Evolutionary conservation across 2,888 invertebrate genomes (phyloP).

Genomic region (Polylopha cassiicola): DNA sequence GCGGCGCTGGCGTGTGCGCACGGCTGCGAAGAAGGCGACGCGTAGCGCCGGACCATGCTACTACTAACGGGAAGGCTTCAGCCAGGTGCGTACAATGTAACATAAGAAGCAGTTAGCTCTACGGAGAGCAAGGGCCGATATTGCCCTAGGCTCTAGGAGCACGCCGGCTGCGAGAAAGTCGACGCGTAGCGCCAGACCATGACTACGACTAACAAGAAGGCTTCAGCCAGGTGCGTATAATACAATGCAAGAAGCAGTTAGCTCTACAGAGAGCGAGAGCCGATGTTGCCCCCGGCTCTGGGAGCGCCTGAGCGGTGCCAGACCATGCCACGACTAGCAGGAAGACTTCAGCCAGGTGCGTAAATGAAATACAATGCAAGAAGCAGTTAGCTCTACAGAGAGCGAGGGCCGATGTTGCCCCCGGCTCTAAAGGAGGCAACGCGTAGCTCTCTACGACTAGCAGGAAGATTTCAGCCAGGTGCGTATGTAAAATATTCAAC

Average conservation of each 20-base stretch:
- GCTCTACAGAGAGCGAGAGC: slow-evolving; percentile 27
- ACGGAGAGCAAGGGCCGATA: slow-evolving; percentile 28
- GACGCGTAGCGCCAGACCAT: slow-evolving; percentile 49
- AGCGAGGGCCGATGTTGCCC: slow-evolving; percentile 32
- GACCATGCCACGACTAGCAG: slow-evolving; percentile 38
- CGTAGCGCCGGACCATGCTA: slow-evolving; percentile 48
- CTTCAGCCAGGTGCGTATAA: slow-evolving; percentile 37
- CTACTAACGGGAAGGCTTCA: slow-evolving; percentile 36
- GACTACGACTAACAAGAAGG: slow-evolving; percentile 36
- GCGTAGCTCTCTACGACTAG: slow-evolving; percentile 48
- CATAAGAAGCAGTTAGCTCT: slow-evolving; percentile 46
- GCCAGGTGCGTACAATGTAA: slow-evolving; percentile 36
- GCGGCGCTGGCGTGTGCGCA: slow-evolving; percentile 45
- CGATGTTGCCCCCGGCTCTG: slow-evolving; percentile 41
- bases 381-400: slow-evolving; percentile 35
- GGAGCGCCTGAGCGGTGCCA: slow-evolving; percentile 52
- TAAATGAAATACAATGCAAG: slow-evolving; percentile 40
- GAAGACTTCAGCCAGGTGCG: slow-evolving; percentile 40
- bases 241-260: slow-evolving; percentile 44
- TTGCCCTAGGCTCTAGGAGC: slow-evolving; percentile 47
- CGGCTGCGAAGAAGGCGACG: slow-evolving; percentile 38
- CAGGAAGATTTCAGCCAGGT: slow-evolving; percentile 41
- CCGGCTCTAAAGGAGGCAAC: slow-evolving; percentile 43
- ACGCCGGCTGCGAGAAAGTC: slow-evolving; percentile 41
- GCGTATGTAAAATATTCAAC: slow-evolving; percentile 34